A percentile compares a stretch with the other conserved stretches of the same genome.
phyloP scores from a whole-genome alignment of 2,113 vertebrate genomes.

The Cyphomyrus discorhynchus region DNA sequence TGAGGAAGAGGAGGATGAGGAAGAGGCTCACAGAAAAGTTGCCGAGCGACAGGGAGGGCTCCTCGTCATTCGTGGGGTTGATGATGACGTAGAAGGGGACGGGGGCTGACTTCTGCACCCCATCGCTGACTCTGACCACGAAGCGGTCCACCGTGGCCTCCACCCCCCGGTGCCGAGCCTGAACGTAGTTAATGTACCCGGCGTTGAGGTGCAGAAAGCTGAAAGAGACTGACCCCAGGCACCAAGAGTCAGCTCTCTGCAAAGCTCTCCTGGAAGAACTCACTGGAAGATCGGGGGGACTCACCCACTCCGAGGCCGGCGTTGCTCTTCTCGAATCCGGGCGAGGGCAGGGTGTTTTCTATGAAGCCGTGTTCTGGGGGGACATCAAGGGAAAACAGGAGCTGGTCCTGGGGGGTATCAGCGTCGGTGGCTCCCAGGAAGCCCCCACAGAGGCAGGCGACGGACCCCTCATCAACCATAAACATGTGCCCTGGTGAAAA shows the following conservation, averaged over 20 bases:
- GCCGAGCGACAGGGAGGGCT: slow-evolving; percentile 45
- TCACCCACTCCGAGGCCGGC: slow-evolving; percentile 54
- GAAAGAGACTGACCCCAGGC: slow-evolving; percentile 51
- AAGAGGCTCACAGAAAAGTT: slow-evolving; percentile 52
- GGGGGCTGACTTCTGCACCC: slow-evolving; percentile 52
- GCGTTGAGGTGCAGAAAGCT: slow-evolving; percentile 53
- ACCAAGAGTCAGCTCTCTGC: background rate
- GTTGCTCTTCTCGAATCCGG: slow-evolving; percentile 59
- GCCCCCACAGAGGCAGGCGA: slow-evolving; percentile 40
- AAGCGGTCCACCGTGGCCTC: slow-evolving; percentile 52
- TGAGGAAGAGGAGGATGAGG: background rate
- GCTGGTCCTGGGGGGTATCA: slow-evolving; percentile 52
- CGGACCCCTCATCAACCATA: slow-evolving; percentile 54
- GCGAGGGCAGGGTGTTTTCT: slow-evolving; percentile 58
- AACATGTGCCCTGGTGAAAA: slow-evolving; percentile 42
- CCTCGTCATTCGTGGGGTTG: slow-evolving; percentile 60
- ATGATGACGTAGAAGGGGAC: slow-evolving; percentile 58
- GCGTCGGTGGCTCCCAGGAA: slow-evolving; percentile 50
- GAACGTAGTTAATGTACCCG: slow-evolving; percentile 54
- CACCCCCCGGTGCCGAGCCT: slow-evolving; percentile 42
- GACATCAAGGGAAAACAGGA: slow-evolving; percentile 59
- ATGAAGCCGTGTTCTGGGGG: slow-evolving; percentile 52
- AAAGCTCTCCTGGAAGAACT: background rate
- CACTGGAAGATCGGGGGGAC: slow-evolving; percentile 8
- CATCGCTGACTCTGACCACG: slow-evolving; percentile 56